Conservation (phyloP, 2,113 vertebrate genomes). For the Pelvicachromis taeniatus region DNA sequence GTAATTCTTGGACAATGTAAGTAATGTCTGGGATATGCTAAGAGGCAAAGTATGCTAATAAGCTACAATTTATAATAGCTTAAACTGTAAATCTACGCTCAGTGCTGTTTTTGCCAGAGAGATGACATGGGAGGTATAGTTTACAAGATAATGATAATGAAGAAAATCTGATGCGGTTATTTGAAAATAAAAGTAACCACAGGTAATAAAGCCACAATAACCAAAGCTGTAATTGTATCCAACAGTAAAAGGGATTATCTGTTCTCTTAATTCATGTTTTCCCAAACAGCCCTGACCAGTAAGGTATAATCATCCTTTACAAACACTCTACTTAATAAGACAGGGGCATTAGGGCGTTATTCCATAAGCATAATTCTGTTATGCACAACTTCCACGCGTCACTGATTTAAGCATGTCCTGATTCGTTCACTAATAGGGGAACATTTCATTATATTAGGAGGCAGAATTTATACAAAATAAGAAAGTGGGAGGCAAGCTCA, state of each 20-base stretch:
- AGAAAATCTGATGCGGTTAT: neutral
- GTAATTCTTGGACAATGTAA: neutral
- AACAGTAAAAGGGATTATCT: neutral
- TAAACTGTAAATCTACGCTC: constrained; percentile 10
- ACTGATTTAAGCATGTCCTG: constrained; percentile 22
- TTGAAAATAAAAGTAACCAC: constrained; percentile 17
- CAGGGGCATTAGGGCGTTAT: neutral
- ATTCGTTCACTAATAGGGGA: neutral
- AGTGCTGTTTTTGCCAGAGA: constrained; percentile 3
- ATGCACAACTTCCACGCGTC: constrained; percentile 1
- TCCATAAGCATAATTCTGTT: neutral
- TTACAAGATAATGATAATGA: neutral
- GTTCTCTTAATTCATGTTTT: neutral
- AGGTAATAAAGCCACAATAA: constrained; percentile 14
- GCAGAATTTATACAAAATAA: neutral
- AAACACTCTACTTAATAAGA: constrained; percentile 6
- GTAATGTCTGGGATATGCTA: neutral
- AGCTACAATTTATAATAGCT: constrained; percentile 28
- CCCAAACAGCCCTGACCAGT: neutral
- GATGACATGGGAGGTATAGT: constrained; percentile 1
- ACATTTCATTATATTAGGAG: neutral
- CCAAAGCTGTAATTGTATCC: neutral
- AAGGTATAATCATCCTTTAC: neutral
- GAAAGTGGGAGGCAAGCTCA: neutral
- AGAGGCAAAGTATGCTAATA: neutral